Evolutionary conservation across 2,113 vertebrate species (phyloP).

Genomic region (Canis aureus): DNA sequence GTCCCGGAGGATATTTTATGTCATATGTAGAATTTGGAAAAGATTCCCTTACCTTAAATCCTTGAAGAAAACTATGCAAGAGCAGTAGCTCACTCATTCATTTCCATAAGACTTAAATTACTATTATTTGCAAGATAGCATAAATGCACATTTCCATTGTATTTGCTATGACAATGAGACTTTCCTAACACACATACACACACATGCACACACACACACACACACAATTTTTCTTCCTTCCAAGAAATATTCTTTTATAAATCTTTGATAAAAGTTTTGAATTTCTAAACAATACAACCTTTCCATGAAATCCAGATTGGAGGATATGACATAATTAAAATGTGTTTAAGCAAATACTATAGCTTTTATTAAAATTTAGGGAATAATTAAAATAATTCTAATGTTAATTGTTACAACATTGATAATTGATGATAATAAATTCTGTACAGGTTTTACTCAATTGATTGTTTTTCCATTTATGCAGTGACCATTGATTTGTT

Average conservation of each 20-base stretch:
- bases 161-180: not conserved
- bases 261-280: not conserved
- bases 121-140: not conserved
- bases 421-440: not conserved
- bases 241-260: not conserved
- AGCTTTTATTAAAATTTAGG: not conserved
- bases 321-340: not conserved
- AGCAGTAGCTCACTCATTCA: not conserved
- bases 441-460: not conserved
- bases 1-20: not conserved
- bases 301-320: not conserved
- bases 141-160: not conserved
- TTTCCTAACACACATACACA: not conserved
- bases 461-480: not conserved
- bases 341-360: not conserved
- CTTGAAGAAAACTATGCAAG: not conserved
- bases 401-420: not conserved
- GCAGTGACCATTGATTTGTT: not conserved
- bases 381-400: not conserved
- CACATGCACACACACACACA: not conserved
- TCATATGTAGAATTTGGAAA: not conserved
- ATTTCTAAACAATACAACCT: not conserved
- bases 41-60: not conserved
- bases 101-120: not conserved
- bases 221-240: not conserved